Conservation (phyloP, 30 jellyfish, hydroid and myxozoan genomes). For the Chrysaora quinquecirrha region DNA sequence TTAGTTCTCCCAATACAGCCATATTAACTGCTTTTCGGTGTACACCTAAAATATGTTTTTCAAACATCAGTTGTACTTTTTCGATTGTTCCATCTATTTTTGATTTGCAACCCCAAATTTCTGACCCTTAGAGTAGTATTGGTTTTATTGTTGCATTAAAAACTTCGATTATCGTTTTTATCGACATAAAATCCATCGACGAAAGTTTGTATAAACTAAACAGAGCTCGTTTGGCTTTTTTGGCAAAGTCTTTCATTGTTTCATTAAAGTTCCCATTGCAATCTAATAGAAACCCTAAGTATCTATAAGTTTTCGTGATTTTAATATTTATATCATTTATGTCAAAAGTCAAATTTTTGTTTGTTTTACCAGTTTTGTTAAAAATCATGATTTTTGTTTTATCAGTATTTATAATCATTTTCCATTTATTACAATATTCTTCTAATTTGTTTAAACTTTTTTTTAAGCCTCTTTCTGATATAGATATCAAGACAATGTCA, state of each 20-base stretch:
- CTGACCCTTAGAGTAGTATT: slow-evolving; percentile 2
- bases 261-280: not conserved
- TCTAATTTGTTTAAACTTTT: not conserved
- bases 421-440: not conserved
- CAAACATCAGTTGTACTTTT: too few relatives aligned
- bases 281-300: slow-evolving; percentile 18
- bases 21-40: too few relatives aligned
- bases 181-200: not conserved
- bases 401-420: too few relatives aligned
- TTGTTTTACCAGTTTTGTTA: not conserved
- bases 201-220: slow-evolving; percentile 3
- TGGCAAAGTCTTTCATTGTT: slow-evolving; percentile 13
- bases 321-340: too few relatives aligned
- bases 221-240: slow-evolving; percentile 6
- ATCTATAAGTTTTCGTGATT: not conserved
- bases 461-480: too few relatives aligned
- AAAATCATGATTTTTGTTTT: too few relatives aligned
- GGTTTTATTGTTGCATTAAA: too few relatives aligned
- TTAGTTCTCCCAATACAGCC: too few relatives aligned
- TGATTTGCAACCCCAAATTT: slow-evolving; percentile 4
- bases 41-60: too few relatives aligned
- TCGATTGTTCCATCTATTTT: too few relatives aligned
- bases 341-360: too few relatives aligned
- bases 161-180: not conserved
- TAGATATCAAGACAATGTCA: slow-evolving; percentile 4